Evolutionary conservation across 2,888 invertebrate species (phyloP), one percentile per base, ranked within the genome.

Genomic region (Dinocampus coccinellae): DNA sequence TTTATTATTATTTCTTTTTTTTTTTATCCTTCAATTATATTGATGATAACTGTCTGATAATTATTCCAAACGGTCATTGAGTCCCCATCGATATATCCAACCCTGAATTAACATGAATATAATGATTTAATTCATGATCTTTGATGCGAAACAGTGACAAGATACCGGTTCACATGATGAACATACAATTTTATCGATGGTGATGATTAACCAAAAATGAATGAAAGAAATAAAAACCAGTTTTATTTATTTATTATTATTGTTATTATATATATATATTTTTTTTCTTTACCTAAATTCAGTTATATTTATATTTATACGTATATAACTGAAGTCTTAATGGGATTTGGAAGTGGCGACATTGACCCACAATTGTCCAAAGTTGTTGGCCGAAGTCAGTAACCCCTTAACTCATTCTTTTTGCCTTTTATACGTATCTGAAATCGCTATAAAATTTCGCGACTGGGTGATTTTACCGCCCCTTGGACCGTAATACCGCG

Each of bases 361-460:
- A 83, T 81, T 85, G 83, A 84, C 82, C 83, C 73, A 83, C 79
- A 83, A 82, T 82, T 79, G 75, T 75, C 26, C 55, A 55, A 58
- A 52, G 22, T 55, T 55, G 52, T 52, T 55, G 34, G 65, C 34
- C 65, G 58, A 81, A 81, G 85, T 83, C 84, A 83, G 81, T 83
- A 84, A 84, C 84, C 83, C 83, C 79, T 82, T 83, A 84, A 84
- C 79, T 82, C 82, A 83, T 84, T 84, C 82, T 73, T 76, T 75
- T 80, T 76, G 73, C 76, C 76, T 80, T 76, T 79, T 83, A 81
- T 80, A 66, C 63, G 70, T 74, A 72, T 73, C 69, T 67, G 57
- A 73, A 71, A 76, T 73, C 68, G 76, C 75, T 66, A 47, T 67
- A 71, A 57, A 64, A 74, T 75, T 75, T 74, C 73, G 73, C 75